Base-by-base conservation (phyloP, 2,888 invertebrate genomes). In the Patella pellucida region DNA sequence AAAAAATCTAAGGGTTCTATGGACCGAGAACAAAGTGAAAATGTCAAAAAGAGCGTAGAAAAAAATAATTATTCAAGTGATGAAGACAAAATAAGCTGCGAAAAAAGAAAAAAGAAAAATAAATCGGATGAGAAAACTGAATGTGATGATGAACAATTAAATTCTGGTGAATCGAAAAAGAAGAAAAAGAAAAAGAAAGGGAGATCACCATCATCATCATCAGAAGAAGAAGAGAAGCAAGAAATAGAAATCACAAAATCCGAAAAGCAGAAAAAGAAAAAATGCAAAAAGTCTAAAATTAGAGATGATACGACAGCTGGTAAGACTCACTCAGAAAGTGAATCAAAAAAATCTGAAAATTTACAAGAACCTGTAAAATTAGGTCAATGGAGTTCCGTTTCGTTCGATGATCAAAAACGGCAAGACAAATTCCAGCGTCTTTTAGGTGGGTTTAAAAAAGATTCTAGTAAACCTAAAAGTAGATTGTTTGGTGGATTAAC, bases 401-500 rank as follows among this genome's bases (percentile, higher is more conserved):
- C 81, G 5, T 78, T 84, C 68, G 85, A 79, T 14, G 77, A 82
- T 51, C 69, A 79, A 9, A 76, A 82, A 2, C 72, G 84, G 69
- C 83, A 85, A 74, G 79, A 85, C 19, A 86, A 86, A 80, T 86
- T 86, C 74, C 68, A 84, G 1, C 73, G 84, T 52, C 77, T 86
- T 9, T 62, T 86, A 5, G 86, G 86, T 50, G 86, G 85, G 11
- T 83, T 84, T 56, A 85, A 83, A 71, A 84, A 84, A 68, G 79
- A 73, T 41, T 31, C 27, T 52, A 15, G 15, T 27, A 41, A 71
- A n/a, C 56, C 23, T n/a, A 70, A 75, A 15, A 19, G 54, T 14
- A 52, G 70, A 19, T 54, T 75, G 15, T 75, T 68, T 72, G 68
- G 75, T 1, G 68, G 52, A 19, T 52, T 75, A 54, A 54, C 50